These are phyloP conservation scores for Melanostoma scalare DNA, from an alignment of 2,888 invertebrate species.

Conservation along the genomic window DNA sequence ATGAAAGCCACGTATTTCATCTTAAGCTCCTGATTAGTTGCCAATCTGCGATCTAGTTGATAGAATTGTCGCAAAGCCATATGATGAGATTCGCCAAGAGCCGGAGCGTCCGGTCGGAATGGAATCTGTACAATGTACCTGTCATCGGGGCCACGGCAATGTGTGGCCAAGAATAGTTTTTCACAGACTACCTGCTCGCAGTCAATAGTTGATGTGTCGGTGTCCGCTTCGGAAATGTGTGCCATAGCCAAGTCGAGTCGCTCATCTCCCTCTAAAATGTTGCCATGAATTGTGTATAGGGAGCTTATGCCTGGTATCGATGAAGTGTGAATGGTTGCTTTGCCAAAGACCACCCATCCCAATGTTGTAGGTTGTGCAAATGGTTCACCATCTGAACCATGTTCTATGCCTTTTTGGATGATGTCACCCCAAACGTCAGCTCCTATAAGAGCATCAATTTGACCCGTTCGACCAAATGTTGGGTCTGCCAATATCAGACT, in stretches of 20 bases:
- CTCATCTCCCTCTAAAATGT: no score
- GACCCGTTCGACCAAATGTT: slow-evolving; percentile 22
- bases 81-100: no score
- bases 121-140: slow-evolving; percentile 12
- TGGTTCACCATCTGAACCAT: slow-evolving; percentile 29
- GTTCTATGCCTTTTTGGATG: slow-evolving; percentile 36
- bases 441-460: slow-evolving; percentile 32
- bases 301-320: no score
- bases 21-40: slow-evolving; percentile 7
- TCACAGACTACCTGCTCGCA: slow-evolving; percentile 8
- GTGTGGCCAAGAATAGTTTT: slow-evolving; percentile 8
- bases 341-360: no score
- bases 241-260: slow-evolving; percentile 10
- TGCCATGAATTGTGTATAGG: slow-evolving; percentile 4
- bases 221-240: slow-evolving; percentile 8
- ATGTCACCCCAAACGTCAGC: slow-evolving; percentile 47
- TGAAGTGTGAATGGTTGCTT: no score
- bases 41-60: slow-evolving; percentile 39
- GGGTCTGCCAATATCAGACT: no score
- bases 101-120: slow-evolving; percentile 20
- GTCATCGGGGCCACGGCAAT: no score
- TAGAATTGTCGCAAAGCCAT: no score
- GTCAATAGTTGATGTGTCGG: neutral
- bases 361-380: no score
- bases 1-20: slow-evolving; percentile 19